Percentiles rank a stretch among this genome's conserved stretches.
phyloP scores from a whole-genome alignment of 1,140 invertebrate species.

The Hylaeus anthracinus region DNA sequence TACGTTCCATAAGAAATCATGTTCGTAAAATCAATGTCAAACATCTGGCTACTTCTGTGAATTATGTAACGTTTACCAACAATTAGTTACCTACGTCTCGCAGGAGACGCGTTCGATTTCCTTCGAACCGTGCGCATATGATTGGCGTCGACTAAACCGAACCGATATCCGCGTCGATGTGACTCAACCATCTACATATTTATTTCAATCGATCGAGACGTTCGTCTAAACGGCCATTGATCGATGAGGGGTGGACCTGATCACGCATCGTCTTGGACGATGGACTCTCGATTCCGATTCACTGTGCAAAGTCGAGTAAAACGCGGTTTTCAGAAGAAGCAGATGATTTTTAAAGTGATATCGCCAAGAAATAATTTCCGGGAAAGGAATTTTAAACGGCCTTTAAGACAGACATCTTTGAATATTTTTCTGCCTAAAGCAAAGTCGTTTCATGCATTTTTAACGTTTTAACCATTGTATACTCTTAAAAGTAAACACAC shows the following conservation, averaged over 20 bases:
- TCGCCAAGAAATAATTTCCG: too few relatives aligned
- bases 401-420: too few relatives aligned
- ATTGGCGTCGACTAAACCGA: not conserved
- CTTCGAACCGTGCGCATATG: not conserved
- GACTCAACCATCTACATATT: not conserved
- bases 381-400: too few relatives aligned
- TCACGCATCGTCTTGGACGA: not conserved
- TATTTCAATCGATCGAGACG: not conserved
- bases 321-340: too few relatives aligned
- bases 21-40: not conserved
- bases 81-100: not conserved
- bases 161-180: not conserved
- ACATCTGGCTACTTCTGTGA: not conserved
- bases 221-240: constrained; percentile 1
- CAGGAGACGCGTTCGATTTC: not conserved
- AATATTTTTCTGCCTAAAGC: too few relatives aligned
- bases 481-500: too few relatives aligned
- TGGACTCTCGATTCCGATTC: constrained; percentile 19
- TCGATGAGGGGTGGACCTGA: not conserved
- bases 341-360: too few relatives aligned
- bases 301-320: not conserved
- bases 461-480: too few relatives aligned
- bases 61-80: not conserved
- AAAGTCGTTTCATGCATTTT: too few relatives aligned
- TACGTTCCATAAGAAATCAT: too few relatives aligned